phyloP scores from a whole-genome alignment of 2,113 vertebrate genomes.

The Megaceryle maxima region DNA sequence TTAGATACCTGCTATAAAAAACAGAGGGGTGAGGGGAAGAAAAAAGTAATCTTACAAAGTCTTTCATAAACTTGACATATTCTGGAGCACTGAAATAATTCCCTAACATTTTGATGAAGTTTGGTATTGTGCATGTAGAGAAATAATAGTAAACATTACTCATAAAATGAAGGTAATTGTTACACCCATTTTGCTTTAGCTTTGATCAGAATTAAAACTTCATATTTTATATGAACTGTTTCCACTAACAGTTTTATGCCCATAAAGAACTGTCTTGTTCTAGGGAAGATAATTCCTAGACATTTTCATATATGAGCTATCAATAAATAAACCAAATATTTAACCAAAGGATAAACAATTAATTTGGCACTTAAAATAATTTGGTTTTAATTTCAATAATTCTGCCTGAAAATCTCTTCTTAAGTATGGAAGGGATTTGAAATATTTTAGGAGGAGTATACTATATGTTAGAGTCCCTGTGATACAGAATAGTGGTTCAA shows the following conservation, averaged over 20 bases:
- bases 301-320: not conserved
- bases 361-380: not conserved
- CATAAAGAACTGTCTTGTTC: not conserved
- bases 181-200: not conserved
- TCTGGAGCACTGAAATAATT: not conserved
- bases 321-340: not conserved
- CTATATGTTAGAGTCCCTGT: not conserved
- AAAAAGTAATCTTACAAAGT: not conserved
- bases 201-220: not conserved
- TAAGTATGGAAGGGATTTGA: not conserved
- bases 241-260: not conserved
- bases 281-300: not conserved
- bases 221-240: not conserved
- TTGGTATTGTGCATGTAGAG: not conserved
- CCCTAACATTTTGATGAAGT: not conserved
- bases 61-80: not conserved
- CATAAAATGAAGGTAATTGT: not conserved
- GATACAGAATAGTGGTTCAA: not conserved
- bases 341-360: not conserved
- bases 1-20: not conserved
- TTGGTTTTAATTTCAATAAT: not conserved
- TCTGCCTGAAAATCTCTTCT: not conserved
- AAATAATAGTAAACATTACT: not conserved
- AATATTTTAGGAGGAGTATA: not conserved
- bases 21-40: fast-evolving